These are phyloP conservation scores for Anhinga anhinga DNA, from an alignment of 2,113 vertebrate genomes.

Conservation along the genomic window DNA sequence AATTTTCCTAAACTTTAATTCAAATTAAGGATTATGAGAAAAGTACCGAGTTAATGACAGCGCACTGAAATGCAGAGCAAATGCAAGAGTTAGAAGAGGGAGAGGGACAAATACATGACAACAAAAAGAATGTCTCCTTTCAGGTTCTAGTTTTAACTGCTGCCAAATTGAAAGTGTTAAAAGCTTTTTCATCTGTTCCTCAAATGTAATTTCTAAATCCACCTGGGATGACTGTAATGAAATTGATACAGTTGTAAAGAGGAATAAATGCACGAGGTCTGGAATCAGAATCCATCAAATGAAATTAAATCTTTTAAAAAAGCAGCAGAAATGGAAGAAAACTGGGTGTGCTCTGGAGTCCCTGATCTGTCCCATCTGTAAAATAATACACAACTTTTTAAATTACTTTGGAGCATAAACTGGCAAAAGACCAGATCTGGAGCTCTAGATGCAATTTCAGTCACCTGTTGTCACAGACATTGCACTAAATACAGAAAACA, in stretches of 20 bases:
- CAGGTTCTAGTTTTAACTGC: neutral
- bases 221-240: neutral
- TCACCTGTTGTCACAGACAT: neutral
- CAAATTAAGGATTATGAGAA: neutral
- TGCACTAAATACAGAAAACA: neutral
- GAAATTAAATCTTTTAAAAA: neutral
- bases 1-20: neutral
- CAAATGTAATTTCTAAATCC: constrained; percentile 8
- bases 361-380: neutral
- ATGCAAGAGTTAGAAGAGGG: neutral
- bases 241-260: neutral
- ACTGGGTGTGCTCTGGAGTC: neutral
- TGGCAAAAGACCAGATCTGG: neutral
- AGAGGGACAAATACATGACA: neutral
- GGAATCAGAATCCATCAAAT: neutral
- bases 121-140: neutral
- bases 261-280: neutral
- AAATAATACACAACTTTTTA: neutral
- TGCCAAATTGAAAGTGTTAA: neutral
- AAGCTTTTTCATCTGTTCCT: constrained; percentile 23
- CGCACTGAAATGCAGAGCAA: neutral
- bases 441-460: neutral
- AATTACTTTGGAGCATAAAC: neutral
- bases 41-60: neutral
- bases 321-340: neutral